Base-by-base conservation (phyloP, 2,888 invertebrate genomes). In the Drosophila barbarae region DNA sequence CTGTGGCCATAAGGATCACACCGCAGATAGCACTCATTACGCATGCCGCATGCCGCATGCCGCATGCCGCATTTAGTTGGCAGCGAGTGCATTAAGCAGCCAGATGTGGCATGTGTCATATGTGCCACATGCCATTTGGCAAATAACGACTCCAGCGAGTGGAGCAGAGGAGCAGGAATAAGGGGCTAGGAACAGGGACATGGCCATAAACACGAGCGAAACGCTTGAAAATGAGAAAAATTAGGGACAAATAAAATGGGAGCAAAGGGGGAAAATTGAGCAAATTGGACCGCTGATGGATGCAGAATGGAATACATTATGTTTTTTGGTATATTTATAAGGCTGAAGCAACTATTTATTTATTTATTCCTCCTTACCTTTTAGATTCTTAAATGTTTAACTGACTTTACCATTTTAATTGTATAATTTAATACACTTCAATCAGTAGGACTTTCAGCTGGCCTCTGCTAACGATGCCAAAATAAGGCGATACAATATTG, bases 11-110 rank as follows among this genome's bases (percentile, higher is more conserved):
- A 15, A 28, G 28, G 30, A 30, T 28, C 15, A 15, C 44, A 28
- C 56, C 10, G 21, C 36, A 38, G 59, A 39, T 32, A 34, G 58
- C 46, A 39, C 60, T 60, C 60, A 61, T 61, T 61, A 61, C 47
- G 47, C 47, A 61, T 61, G 28, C 39, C 34, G 41, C 39, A 47
- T 61, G 63, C 21, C 32, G 57, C 57, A 57, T 56, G 28, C 39
- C 34, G 41, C 39, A 47, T 61, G 63, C 21, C 32, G 57, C 57
- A 57, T 56, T 60, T 60, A 60, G 60, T 34, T 59, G 58, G 21
- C 41, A 26, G 46, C 30, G 21, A 35, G 30, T 36, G 59, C 59
- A 59, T 58, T 58, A 58, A 46, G 59, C 59, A 59, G 59, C 34
- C 28, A 10, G 54, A 36, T 51, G 35, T 51, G 26, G 42, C 23